Evolutionary conservation across 2,888 invertebrate genomes (phyloP), one percentile per base, ranked within the genome.

Genomic region (Altica lythri): DNA sequence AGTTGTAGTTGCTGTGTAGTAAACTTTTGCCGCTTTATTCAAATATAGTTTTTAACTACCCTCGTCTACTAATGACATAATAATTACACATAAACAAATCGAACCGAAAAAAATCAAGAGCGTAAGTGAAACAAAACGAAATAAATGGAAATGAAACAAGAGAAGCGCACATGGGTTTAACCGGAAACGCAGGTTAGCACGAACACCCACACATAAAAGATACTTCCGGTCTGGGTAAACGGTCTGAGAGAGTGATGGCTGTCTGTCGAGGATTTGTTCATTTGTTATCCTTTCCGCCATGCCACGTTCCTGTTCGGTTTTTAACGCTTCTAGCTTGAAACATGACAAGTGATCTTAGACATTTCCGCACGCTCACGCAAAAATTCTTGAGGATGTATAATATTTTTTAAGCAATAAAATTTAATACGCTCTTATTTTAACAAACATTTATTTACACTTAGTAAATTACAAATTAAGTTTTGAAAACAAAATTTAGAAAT

Each of bases 111-210:
- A 37, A 30, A 30, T 30, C 37, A 50, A 45, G 46, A 46, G 40
- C 43, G 61, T 65, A 65, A 67, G 65, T 64, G 68, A 66, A 65
- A 67, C 65, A 43, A 37, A 58, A 56, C 48, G 56, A 47, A n/a
- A 25, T 9, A 25, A 22, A 40, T 19, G 46, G 27, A 44, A 45
- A 14, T 40, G 25, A 38, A 38, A 22, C 34, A 38, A 40, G 29
- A 42, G 53, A 42, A 54, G 53, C 54, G 64, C 70, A 69, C 68
- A 70, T 70, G 70, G 72, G 68, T 68, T 65, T 62, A 67, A 63
- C 71, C 70, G 76, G 76, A 75, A 74, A 65, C 68, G 68, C 73
- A 73, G 73, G 74, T 75, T 74, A 74, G 73, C 75, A 74, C 74
- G 74, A 73, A 74, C 74, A 70, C 71, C 71, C 73, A 68, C 73